phyloP scores from a whole-genome alignment of 2,113 vertebrate species.

The Pseudopodoces humilis region DNA sequence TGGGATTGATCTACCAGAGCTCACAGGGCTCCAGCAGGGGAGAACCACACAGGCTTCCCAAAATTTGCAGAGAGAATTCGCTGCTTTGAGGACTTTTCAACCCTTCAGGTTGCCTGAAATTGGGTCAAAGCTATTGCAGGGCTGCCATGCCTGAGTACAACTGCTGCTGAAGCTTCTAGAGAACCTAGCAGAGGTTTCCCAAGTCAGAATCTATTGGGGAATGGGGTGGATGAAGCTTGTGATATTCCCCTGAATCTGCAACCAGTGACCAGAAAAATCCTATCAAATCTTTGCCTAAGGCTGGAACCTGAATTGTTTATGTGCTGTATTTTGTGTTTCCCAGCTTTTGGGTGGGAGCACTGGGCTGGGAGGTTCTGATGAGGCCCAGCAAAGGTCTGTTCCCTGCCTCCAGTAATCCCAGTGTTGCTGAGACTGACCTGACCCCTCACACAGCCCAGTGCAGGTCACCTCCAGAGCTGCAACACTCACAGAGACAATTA shows the following conservation, averaged over 20 bases:
- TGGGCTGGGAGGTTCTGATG: background rate
- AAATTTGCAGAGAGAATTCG: background rate
- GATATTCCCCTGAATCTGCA: background rate
- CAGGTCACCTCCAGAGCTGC: background rate
- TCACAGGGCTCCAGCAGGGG: background rate
- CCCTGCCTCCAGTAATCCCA: background rate
- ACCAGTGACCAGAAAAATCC: background rate
- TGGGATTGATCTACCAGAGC: background rate
- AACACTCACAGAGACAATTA: background rate
- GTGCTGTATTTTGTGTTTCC: background rate
- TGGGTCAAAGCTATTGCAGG: background rate
- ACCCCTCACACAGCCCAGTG: background rate
- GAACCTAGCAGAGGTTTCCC: background rate
- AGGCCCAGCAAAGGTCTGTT: background rate
- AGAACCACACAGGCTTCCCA: fast-evolving
- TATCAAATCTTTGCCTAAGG: background rate
- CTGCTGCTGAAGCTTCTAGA: background rate
- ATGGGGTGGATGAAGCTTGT: background rate
- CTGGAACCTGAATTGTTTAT: background rate
- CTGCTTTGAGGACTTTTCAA: background rate
- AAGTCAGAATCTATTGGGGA: background rate
- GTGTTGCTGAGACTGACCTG: background rate
- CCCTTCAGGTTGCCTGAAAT: background rate
- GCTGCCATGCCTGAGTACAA: background rate
- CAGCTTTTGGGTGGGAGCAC: background rate